phyloP scores from a whole-genome alignment of 2,797 vertebrate genomes.

The Pangasius macronema region DNA sequence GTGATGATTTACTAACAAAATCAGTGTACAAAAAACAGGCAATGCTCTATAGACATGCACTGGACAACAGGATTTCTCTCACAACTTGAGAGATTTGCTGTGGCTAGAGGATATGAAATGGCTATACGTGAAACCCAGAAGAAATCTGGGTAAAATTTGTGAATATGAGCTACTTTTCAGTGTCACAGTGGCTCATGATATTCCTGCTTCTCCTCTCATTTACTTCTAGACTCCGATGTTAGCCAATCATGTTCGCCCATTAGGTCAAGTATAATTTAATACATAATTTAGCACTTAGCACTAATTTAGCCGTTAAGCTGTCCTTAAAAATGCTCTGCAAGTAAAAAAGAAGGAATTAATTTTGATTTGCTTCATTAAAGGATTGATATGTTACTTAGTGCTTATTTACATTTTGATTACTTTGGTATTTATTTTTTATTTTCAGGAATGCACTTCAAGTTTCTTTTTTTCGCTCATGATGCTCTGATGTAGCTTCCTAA shows the following conservation, averaged over 20 bases:
- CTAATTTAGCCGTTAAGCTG: neutral
- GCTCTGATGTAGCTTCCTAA: neutral
- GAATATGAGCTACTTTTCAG: neutral
- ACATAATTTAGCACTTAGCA: neutral
- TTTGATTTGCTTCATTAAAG: constrained; percentile 18
- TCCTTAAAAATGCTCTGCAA: neutral
- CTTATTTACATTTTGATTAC: neutral
- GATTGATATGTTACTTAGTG: neutral
- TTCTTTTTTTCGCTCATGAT: no score
- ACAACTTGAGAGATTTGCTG: neutral
- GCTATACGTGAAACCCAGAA: neutral
- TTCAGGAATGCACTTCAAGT: neutral
- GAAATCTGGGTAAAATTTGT: neutral
- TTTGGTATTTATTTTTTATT: neutral
- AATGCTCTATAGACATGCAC: neutral
- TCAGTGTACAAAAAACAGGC: neutral
- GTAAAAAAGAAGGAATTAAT: neutral
- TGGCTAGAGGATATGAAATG: neutral
- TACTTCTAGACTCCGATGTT: neutral
- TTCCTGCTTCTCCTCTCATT: neutral
- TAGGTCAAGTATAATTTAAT: neutral
- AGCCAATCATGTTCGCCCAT: constrained; percentile 4
- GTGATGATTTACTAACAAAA: neutral
- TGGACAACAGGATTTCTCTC: neutral
- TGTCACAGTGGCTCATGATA: neutral